phyloP scores from a whole-genome alignment of 2,797 vertebrate genomes.

The Erethizon dorsatum region DNA sequence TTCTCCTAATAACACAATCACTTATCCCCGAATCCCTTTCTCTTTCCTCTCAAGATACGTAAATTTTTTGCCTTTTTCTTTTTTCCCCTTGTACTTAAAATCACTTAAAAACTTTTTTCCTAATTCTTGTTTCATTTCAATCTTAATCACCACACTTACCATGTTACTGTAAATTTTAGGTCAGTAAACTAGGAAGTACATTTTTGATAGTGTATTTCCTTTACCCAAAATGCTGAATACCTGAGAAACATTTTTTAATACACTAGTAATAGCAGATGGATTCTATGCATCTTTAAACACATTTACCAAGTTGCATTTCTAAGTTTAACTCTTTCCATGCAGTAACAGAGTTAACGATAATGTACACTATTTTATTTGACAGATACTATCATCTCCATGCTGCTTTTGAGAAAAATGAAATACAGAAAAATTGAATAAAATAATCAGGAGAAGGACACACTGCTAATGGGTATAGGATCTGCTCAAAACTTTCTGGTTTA shows the following conservation, averaged over 20 bases:
- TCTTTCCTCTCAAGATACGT: background rate
- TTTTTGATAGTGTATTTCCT: background rate
- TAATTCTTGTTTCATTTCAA: background rate
- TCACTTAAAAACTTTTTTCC: background rate
- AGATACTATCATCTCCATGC: no score
- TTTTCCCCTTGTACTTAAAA: background rate
- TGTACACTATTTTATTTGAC: background rate
- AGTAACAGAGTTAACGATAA: background rate
- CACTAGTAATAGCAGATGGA: background rate
- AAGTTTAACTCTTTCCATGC: background rate
- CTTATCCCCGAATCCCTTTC: background rate
- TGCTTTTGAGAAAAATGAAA: background rate
- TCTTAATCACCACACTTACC: background rate
- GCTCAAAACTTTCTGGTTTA: background rate
- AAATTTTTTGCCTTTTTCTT: background rate
- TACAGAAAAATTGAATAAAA: background rate
- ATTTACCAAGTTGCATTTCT: background rate
- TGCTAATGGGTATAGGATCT: rapidly evolving
- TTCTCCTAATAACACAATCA: background rate
- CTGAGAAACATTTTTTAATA: background rate
- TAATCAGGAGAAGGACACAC: no score
- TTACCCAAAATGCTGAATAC: background rate
- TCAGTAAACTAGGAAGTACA: no score
- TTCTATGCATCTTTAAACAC: background rate
- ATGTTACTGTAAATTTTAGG: background rate